Conservation (phyloP, 2,888 invertebrate genomes). For the Polyommatus icarus region DNA sequence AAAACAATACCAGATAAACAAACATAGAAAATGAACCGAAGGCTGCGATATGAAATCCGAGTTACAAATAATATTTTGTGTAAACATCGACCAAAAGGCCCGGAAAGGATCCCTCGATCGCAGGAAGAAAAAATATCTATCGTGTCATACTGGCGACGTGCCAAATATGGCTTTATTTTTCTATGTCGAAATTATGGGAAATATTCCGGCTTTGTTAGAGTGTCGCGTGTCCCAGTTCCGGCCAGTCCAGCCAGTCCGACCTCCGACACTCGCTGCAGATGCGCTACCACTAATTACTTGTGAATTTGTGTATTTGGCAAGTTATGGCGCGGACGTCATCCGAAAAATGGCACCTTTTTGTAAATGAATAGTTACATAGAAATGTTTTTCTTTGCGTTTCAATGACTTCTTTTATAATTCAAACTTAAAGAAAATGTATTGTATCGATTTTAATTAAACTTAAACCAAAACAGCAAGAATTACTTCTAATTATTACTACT, state of each 20-base stretch:
- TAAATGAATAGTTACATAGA: not conserved
- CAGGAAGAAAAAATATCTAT: constrained; percentile 14
- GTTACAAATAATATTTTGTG: constrained; percentile 1
- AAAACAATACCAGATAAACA: not conserved
- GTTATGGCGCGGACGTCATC: not conserved
- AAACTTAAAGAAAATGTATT: no score
- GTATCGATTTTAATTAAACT: no score
- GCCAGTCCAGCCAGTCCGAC: not conserved
- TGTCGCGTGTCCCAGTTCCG: constrained; percentile 3
- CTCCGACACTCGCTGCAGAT: not conserved
- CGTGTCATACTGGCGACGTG: not conserved
- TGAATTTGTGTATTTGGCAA: not conserved
- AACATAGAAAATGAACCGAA: not conserved
- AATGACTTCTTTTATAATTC: no score
- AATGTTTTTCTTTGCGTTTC: no score
- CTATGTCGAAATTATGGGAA: constrained; percentile 21
- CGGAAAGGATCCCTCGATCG: not conserved
- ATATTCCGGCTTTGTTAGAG: constrained; percentile 22
- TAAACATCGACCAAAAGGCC: constrained; percentile 1
- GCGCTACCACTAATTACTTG: constrained; percentile 14
- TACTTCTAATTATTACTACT: no score
- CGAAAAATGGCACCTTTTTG: not conserved
- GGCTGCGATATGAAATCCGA: constrained; percentile 1
- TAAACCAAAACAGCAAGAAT: no score
- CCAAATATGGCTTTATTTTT: constrained; percentile 22